Evolutionary conservation across 92 coral and sea anemone genomes (phyloP).

Genomic region (Phenganax marumi): DNA sequence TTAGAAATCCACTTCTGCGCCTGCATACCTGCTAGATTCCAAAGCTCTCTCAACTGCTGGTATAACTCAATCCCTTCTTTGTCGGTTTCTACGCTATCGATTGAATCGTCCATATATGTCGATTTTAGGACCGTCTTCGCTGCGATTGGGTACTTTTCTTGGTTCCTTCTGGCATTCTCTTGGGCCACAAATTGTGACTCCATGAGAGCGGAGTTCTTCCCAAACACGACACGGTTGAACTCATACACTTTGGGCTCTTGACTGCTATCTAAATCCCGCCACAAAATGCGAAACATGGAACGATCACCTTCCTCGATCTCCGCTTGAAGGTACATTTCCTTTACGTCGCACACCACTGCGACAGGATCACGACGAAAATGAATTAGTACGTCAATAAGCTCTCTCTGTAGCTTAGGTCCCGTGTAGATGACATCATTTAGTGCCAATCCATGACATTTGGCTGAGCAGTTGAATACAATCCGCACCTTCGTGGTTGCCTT

Average conservation of each 20-base stretch:
- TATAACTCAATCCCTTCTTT: conserved; percentile 50
- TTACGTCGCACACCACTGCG: conserved; percentile 51
- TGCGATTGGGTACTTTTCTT: conserved; percentile 39
- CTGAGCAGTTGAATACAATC: conserved; percentile 52
- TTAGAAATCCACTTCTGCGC: conserved; percentile 62
- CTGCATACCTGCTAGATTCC: conserved; percentile 52
- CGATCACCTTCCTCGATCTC: conserved; percentile 43
- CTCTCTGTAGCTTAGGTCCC: conserved; percentile 57
- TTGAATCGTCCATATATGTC: conserved; percentile 61
- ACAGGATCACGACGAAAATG: conserved; percentile 51
- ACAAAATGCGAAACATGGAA: conserved; percentile 45
- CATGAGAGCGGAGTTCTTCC: conserved; percentile 48
- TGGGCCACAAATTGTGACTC: conserved; percentile 58
- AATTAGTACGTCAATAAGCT: conserved; percentile 54
- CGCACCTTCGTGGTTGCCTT: conserved; percentile 37
- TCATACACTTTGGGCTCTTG: conserved; percentile 50
- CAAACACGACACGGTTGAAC: conserved; percentile 51
- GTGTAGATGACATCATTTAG: conserved; percentile 60
- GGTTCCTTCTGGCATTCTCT: conserved; percentile 53
- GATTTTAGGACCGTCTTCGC: conserved; percentile 58
- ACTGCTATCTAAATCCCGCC: conserved; percentile 41
- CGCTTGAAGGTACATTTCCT: too few relatives aligned
- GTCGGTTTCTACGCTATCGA: too few relatives aligned
- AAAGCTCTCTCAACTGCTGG: conserved; percentile 30
- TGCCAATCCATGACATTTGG: conserved; percentile 50